These are phyloP conservation scores for Arvicanthis niloticus DNA, from an alignment of 2,113 vertebrate species.

Conservation along the genomic window DNA sequence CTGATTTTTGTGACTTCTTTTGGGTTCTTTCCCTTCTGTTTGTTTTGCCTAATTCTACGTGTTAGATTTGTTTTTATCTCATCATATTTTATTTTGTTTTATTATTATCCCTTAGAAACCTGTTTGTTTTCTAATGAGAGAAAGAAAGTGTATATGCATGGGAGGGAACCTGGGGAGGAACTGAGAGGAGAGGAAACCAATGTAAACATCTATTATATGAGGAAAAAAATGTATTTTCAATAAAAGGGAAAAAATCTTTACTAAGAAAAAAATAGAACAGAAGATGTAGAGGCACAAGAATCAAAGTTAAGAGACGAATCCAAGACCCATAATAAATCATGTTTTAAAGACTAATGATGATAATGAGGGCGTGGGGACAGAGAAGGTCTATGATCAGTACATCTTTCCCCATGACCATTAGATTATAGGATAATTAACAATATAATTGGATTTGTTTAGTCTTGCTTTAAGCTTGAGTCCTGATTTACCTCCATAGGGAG, in stretches of 20 bases:
- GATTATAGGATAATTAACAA: constrained; percentile 10
- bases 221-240: not conserved
- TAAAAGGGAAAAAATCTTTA: not conserved
- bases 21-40: not conserved
- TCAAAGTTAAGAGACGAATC: not conserved
- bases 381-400: not conserved
- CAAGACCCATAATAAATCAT: not conserved
- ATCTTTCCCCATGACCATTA: not conserved
- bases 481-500: not conserved
- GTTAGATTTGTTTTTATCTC: not conserved
- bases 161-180: not conserved
- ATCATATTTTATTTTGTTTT: not conserved
- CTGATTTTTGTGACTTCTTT: not conserved
- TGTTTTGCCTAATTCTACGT: not conserved
- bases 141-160: not conserved
- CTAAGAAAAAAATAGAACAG: not conserved
- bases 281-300: not conserved
- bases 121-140: not conserved
- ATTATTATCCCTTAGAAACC: not conserved
- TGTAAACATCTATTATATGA: not conserved
- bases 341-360: not conserved
- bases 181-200: not conserved
- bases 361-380: not conserved
- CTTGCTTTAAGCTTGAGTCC: not conserved
- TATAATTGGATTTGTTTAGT: not conserved